Base-by-base conservation (phyloP, 2,888 invertebrate species). In the Brachynemurus nebulosus region DNA sequence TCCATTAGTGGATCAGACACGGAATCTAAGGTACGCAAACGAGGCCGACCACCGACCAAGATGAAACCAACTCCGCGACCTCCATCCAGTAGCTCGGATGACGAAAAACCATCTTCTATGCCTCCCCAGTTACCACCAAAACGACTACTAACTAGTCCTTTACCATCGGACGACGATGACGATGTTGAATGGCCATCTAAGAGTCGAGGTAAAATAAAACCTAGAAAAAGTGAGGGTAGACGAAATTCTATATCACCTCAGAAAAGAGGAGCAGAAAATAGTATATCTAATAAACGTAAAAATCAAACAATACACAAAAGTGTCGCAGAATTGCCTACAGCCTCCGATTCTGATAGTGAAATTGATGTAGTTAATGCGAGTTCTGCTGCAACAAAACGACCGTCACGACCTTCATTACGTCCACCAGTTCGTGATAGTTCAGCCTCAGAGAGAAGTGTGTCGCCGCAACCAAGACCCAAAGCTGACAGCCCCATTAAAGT, bases 291-390 rank as follows among this genome's bases (percentile, higher is more conserved):
- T 7, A 54, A 55, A 14, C 61, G 63, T 47, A 63, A 62, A 65
- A 63, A 65, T 61, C 57, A 59, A 62, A 56, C 58, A 60, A 63
- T 59, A 66, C 61, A 48, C 3, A 59, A 57, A 47, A 59, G 59
- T 48, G 56, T 52, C 17, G 57, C 54, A 41, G 47, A 54, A 4
- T 47, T 59, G 40, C 58, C 57, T 5, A 58, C 59, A 1, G 56
- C 61, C 9, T 64, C 65, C 46, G 68, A 67, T 34, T 63, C 65
- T 2, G 67, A 67, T 21, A 56, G 54, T 38, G 62, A 62, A 23
- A 55, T 55, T 30, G 62, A 60, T 42, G 53, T 55, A 17, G 62
- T 63, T 18, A 60, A 60, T 14, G 40, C 17, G 49, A 60, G 61
- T 49, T 57, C 45, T 6, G n/a, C n/a, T n/a, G 27, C 43, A 8